Evolutionary conservation across 2,888 invertebrate genomes (phyloP), one percentile per base, ranked within the genome.

Genomic region (Drosophila austrosaltans): DNA sequence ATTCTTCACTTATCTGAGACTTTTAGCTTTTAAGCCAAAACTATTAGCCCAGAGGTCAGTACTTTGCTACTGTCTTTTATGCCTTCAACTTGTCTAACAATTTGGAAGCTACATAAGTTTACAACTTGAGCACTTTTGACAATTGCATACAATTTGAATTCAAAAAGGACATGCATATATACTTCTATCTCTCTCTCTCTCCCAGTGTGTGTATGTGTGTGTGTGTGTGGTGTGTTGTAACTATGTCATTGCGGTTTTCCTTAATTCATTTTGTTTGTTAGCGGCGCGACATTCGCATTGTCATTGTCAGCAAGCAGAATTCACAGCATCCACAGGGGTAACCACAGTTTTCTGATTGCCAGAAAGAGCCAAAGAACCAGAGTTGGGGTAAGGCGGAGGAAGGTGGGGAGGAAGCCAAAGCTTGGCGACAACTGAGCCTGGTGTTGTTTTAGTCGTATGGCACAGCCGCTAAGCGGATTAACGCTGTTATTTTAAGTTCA

Each of bases 401-500:
- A 4, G 8, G 10, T 6, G 25, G 42, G 12, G 48, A 36, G 36
- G 10, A 22, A 32, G 36, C 54, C 7, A 30, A 65, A 61, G 54
- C 63, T 60, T 67, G 78, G 20, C 63, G 71, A 63, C 74, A 74
- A 72, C 58, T 66, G 73, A 78, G 56, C 62, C 61, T 58, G 59
- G 56, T 74, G 75, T 78, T 86, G 83, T 78, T 83, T 77, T 87
- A 87, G 89, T 76, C 79, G 72, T 87, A 81, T 81, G 84, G 77
- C 71, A 48, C 48, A 69, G 62, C 75, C 75, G 82, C 86, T 89
- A 86, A 86, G 86, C 86, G 86, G 86, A 86, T 86, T 87, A 86
- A 86, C 82, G 87, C 89, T 87, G 85, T 85, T 85, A 85, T 85
- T 85, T 86, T 87, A 89, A 86, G 86, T 89, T 86, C 82, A 82